phyloP scores from a whole-genome alignment of 2,113 vertebrate species.

The Hystrix brachyura region DNA sequence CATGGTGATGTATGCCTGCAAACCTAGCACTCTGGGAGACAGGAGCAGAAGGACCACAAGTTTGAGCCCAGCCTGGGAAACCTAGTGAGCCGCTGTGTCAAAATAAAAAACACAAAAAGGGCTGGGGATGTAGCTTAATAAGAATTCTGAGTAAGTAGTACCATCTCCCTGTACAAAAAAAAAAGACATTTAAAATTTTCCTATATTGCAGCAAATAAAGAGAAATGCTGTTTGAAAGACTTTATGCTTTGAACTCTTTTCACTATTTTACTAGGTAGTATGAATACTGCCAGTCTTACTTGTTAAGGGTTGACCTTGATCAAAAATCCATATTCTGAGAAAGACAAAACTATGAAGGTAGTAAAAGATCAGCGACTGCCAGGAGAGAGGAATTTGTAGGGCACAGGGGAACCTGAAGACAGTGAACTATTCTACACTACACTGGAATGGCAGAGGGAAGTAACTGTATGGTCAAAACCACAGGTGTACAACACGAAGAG shows the following conservation, averaged over 20 bases:
- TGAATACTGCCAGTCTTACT: neutral
- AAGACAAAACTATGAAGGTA: neutral
- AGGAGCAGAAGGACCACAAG: neutral
- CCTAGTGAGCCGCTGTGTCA: neutral
- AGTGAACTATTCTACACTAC: neutral
- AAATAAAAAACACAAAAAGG: neutral
- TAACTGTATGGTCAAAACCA: neutral
- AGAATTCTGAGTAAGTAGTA: neutral
- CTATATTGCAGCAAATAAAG: neutral
- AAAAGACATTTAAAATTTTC: neutral
- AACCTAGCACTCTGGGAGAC: neutral
- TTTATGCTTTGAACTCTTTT: neutral
- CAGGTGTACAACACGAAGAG: neutral
- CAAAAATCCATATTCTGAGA: slow-evolving; percentile 12
- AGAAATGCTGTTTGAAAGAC: neutral
- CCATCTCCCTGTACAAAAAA: neutral
- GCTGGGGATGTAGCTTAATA: neutral
- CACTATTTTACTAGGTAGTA: neutral
- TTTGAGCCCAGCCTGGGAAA: neutral
- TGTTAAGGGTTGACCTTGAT: slow-evolving; percentile 4
- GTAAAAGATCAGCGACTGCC: neutral
- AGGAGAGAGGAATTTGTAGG: too few relatives aligned
- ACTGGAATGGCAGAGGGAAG: neutral
- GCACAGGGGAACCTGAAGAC: neutral
- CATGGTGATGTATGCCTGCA: neutral